These are phyloP conservation scores for Alethe diademata DNA, from an alignment of 2,113 vertebrate species.

Conservation along the genomic window DNA sequence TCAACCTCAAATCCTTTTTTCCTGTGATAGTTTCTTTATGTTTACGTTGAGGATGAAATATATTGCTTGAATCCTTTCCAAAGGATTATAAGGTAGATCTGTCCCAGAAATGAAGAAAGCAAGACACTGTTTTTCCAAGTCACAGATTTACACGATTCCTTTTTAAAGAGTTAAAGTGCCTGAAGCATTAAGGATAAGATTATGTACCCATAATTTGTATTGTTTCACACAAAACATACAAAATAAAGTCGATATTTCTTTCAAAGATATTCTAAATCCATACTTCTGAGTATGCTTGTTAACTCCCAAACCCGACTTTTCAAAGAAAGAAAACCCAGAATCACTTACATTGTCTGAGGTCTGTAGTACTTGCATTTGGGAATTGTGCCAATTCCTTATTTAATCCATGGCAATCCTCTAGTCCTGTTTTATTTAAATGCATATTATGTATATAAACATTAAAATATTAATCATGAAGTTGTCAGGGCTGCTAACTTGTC, in stretches of 20 bases:
- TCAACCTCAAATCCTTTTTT: neutral
- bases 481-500: neutral
- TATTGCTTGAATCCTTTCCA: neutral
- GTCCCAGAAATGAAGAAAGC: neutral
- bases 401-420: neutral
- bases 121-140: neutral
- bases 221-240: neutral
- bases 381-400: neutral
- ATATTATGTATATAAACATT: neutral
- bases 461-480: neutral
- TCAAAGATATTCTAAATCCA: neutral
- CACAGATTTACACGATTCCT: neutral
- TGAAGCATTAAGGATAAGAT: neutral
- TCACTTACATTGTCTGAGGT: neutral
- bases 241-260: neutral
- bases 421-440: neutral
- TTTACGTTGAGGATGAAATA: neutral
- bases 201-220: too few relatives aligned
- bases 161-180: neutral
- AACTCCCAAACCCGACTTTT: neutral
- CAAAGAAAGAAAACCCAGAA: neutral
- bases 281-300: neutral
- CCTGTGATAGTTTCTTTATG: neutral
- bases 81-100: neutral
- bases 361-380: neutral